These are phyloP conservation scores for Baccha elongata DNA, from an alignment of 2,888 invertebrate genomes.

Conservation along the genomic window DNA sequence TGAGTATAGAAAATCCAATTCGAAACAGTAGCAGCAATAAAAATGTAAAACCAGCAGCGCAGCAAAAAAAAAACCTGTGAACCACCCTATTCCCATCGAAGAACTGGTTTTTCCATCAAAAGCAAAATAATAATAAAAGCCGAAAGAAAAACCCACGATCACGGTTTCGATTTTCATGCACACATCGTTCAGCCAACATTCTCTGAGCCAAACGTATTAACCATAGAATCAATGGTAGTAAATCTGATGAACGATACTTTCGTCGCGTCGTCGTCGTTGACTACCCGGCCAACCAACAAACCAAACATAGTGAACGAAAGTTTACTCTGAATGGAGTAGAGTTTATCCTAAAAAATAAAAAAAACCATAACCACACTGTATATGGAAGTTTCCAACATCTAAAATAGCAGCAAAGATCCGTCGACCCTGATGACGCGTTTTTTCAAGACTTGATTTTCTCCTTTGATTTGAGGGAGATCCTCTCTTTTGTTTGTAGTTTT, in stretches of 20 bases:
- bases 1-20: slow-evolving; percentile 59
- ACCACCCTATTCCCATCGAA: slow-evolving; percentile 26
- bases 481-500: slow-evolving; percentile 9
- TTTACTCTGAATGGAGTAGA: slow-evolving; percentile 35
- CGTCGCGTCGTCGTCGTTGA: neutral
- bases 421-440: slow-evolving; percentile 54
- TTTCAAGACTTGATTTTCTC: slow-evolving; percentile 26
- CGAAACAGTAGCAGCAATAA: slow-evolving; percentile 62
- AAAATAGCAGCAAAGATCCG: neutral
- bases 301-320: neutral
- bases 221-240: slow-evolving; percentile 48
- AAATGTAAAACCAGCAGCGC: slow-evolving; percentile 45
- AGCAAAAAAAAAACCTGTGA: slow-evolving; percentile 22
- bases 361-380: slow-evolving; percentile 20
- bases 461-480: slow-evolving; percentile 43
- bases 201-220: slow-evolving; percentile 1
- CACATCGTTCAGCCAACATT: slow-evolving; percentile 5
- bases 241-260: slow-evolving; percentile 22
- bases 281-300: neutral
- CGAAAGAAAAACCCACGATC: slow-evolving; percentile 50
- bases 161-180: slow-evolving; percentile 65
- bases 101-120: slow-evolving; percentile 53
- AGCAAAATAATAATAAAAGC: slow-evolving; percentile 1
- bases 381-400: neutral
- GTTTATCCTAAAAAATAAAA: slow-evolving; percentile 13